Evolutionary conservation across 2,888 invertebrate genomes (phyloP), one percentile per base, ranked within the genome.

Genomic region (Pyrocoelia pectoralis): DNA sequence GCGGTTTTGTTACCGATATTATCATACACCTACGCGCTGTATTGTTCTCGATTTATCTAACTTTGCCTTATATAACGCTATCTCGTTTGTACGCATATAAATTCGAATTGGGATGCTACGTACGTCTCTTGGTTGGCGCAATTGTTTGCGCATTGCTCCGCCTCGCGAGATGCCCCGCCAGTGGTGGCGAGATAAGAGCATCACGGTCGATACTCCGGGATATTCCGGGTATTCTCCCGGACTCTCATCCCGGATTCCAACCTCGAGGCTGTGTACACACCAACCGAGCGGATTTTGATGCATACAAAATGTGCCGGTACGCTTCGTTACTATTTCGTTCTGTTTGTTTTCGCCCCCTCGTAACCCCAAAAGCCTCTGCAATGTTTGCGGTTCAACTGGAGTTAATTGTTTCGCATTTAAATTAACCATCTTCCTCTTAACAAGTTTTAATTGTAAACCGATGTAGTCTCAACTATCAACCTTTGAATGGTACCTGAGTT

Each of bases 151-250:
- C 78, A 77, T 66, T 53, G 72, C 65, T 68, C 72, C 77, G 77
- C 74, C 74, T 65, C 61, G 68, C 61, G 69, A 66, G 78, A 77
- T 76, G 77, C 77, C 77, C 75, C 77, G 78, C 77, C 78, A 76
- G 71, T 69, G 74, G 75, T 73, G 74, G 75, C 74, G 73, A 76
- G 76, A 76, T 77, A 78, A 77, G 77, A 78, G 74, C 76, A 77
- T 77, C 77, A 68, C 76, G 77, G 77, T 78, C 77, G 78, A 78
- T 78, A 77, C 70, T 77, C 76, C 77, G 73, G 77, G 60, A 60
- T 52, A 60, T 63, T 63, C 58, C 62, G 61, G 63, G 58, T 58
- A 63, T 63, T 62, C 62, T 62, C 60, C 62, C 60, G 74, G 73
- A 73, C 73, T 74, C 71, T 68, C 67, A 67, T 76, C 76, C 76